Evolutionary conservation across 2,797 vertebrate genomes (phyloP).

Genomic region (Cheirogaleus major): DNA sequence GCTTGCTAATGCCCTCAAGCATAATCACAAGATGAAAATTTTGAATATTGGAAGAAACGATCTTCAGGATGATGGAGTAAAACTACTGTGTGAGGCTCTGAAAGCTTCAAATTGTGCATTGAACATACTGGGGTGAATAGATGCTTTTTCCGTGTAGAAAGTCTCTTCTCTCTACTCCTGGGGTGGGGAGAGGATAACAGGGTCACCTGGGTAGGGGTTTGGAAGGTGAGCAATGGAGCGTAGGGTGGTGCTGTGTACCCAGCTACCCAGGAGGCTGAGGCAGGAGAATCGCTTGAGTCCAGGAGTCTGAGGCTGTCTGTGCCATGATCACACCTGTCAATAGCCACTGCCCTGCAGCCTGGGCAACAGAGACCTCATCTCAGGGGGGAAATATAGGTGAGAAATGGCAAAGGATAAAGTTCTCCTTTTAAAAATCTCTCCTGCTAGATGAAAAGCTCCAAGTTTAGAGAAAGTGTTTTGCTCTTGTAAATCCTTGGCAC

Average conservation of each 20-base stretch:
- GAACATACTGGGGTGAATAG: conserved; percentile 48
- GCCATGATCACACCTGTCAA: too few species aligned
- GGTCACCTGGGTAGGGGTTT: not conserved
- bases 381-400: not conserved
- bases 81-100: not conserved
- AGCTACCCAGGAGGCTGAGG: too few species aligned
- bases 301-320: too few species aligned
- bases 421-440: not conserved
- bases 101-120: not conserved
- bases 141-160: accelerated
- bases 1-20: not conserved
- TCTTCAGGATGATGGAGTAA: not conserved
- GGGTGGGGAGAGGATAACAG: not conserved
- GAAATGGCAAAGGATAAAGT: not conserved
- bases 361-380: too few species aligned
- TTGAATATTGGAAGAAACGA: not conserved
- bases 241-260: too few species aligned
- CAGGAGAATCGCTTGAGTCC: too few species aligned
- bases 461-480: not conserved
- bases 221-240: not conserved
- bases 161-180: not conserved
- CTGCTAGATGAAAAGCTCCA: not conserved
- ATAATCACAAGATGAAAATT: not conserved
- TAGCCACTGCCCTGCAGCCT: too few species aligned
- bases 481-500: not conserved